phyloP scores from a whole-genome alignment of 2,888 invertebrate genomes.

The Stenurella melanura region DNA sequence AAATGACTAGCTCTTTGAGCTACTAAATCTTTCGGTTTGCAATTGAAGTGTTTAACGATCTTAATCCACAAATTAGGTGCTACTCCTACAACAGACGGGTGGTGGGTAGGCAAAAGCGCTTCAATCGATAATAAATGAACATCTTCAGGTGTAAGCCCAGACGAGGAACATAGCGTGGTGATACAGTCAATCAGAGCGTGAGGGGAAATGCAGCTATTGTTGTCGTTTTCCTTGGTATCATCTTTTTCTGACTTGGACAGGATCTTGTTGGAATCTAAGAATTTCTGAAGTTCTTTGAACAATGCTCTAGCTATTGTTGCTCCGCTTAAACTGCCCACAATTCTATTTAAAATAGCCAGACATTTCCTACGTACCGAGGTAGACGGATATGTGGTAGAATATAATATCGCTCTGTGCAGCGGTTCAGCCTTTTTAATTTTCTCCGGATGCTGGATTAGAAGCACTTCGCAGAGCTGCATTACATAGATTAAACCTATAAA shows the following conservation, averaged over 20 bases:
- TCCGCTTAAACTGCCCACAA: slow-evolving; percentile 77
- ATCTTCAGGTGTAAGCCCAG: slow-evolving; percentile 73
- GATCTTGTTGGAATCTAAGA: slow-evolving; percentile 80
- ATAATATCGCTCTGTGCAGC: slow-evolving; percentile 82
- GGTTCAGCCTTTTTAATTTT: slow-evolving; percentile 80
- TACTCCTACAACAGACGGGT: slow-evolving; percentile 79
- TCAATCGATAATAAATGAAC: slow-evolving; percentile 79
- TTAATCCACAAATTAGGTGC: slow-evolving; percentile 82
- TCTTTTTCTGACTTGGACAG: slow-evolving; percentile 64
- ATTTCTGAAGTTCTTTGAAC: slow-evolving; percentile 80
- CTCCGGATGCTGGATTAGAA: slow-evolving; percentile 82
- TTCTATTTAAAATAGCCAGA: slow-evolving; percentile 76
- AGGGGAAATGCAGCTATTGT: slow-evolving; percentile 75
- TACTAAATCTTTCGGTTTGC: slow-evolving; percentile 79
- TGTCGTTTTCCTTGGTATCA: slow-evolving; percentile 71
- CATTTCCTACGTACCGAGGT: slow-evolving; percentile 80
- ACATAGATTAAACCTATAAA: slow-evolving; percentile 80
- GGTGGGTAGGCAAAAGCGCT: slow-evolving; percentile 83
- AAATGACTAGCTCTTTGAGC: slow-evolving; percentile 77
- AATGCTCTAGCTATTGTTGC: slow-evolving; percentile 79
- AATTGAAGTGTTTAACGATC: slow-evolving; percentile 77
- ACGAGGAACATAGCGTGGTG: slow-evolving; percentile 71
- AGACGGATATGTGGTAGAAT: slow-evolving; percentile 78
- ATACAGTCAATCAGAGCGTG: slow-evolving; percentile 72
- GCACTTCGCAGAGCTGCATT: slow-evolving; percentile 82